Evolutionary conservation across 2,888 invertebrate species (phyloP).

Genomic region (Drosophila emarginata): DNA sequence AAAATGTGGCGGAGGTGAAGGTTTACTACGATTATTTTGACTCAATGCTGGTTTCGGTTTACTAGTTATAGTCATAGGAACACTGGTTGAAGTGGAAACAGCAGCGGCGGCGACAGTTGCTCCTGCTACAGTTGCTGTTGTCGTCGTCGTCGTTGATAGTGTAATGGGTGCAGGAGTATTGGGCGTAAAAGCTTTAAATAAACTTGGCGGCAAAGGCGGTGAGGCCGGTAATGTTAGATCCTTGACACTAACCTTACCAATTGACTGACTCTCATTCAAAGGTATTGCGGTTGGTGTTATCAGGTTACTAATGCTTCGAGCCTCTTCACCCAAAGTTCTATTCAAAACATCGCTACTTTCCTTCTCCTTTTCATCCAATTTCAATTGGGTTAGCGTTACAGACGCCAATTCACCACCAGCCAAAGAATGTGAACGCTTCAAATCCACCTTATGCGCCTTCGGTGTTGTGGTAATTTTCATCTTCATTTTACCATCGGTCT

Average conservation of each 20-base stretch:
- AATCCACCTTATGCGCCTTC: conserved; percentile 73
- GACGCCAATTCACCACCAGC: conserved; percentile 55
- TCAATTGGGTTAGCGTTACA: conserved; percentile 39
- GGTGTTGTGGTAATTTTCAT: conserved; percentile 83
- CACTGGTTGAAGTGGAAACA: background rate
- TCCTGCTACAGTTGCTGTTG: background rate
- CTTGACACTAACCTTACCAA: conserved; percentile 27
- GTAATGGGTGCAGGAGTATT: background rate
- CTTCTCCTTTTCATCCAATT: conserved; percentile 31
- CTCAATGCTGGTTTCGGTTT: conserved; percentile 19
- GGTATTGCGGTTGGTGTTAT: conserved; percentile 43
- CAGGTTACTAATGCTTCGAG: conserved; percentile 67
- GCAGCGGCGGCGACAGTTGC: background rate
- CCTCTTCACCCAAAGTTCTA: conserved; percentile 69
- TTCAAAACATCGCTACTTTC: conserved; percentile 54
- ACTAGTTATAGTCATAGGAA: background rate
- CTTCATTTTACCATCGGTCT: conserved; percentile 84
- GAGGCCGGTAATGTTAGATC: conserved; percentile 76
- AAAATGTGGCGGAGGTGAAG: conserved; percentile 59
- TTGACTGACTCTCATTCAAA: conserved; percentile 8
- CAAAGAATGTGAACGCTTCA: conserved; percentile 69
- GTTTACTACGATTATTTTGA: conserved; percentile 50
- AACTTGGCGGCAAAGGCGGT: conserved; percentile 81
- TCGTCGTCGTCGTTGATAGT: background rate
- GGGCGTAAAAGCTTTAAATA: conserved; percentile 78